These are phyloP conservation scores for Toxostoma redivivum DNA, from an alignment of 2,113 vertebrate species.

Conservation along the genomic window DNA sequence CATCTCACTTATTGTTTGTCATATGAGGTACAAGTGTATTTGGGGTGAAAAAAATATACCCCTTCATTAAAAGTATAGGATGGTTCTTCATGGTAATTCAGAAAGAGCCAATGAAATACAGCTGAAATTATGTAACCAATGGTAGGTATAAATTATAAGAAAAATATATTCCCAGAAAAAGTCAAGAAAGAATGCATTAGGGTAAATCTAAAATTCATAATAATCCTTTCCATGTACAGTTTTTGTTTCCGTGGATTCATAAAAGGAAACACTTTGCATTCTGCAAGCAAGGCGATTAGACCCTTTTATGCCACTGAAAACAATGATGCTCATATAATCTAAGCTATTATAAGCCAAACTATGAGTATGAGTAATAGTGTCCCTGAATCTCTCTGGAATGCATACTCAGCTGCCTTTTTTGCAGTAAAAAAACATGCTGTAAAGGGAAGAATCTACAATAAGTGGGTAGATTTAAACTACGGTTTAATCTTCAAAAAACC, in stretches of 20 bases:
- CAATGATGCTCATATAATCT: not conserved
- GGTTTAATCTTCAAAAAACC: not conserved
- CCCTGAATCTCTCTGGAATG: not conserved
- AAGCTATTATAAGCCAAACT: not conserved
- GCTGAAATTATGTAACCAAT: not conserved
- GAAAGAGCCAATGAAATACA: not conserved
- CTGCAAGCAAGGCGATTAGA: not conserved
- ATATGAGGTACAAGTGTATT: not conserved
- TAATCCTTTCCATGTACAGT: not conserved
- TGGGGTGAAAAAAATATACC: not conserved
- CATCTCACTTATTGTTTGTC: not conserved
- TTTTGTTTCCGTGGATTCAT: not conserved
- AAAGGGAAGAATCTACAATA: not conserved
- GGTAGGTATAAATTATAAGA: not conserved
- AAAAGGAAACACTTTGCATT: not conserved
- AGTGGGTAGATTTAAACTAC: not conserved
- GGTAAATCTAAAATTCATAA: not conserved
- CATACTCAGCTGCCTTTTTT: not conserved
- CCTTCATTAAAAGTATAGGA: not conserved
- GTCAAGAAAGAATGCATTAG: not conserved
- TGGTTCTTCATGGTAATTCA: not conserved
- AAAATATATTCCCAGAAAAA: not conserved
- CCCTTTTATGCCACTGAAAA: not conserved
- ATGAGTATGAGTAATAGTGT: not conserved
- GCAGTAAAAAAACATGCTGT: not conserved